Conservation (phyloP, 1,140 invertebrate genomes). For the Rhagoletis zephyria region DNA sequence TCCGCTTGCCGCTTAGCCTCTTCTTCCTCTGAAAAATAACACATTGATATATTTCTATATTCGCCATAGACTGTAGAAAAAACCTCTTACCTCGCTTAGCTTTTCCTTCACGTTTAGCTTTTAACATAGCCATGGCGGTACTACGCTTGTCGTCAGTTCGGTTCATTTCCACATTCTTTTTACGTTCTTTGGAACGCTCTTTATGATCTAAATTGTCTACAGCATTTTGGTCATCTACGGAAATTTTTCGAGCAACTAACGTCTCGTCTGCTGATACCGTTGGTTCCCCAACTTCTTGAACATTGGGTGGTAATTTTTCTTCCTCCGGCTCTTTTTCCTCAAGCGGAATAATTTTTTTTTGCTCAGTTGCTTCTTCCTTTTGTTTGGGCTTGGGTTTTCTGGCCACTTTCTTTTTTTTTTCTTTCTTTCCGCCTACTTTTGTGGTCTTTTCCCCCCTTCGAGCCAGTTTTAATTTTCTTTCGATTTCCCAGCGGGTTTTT, state of each 20-base stretch:
- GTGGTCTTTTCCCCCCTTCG: conserved; percentile 84
- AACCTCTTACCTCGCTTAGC: conserved; percentile 74
- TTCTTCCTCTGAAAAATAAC: conserved; percentile 72
- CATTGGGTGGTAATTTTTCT: not conserved
- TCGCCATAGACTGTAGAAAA: not conserved
- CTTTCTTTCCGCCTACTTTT: conserved; percentile 76
- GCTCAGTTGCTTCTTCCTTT: conserved; percentile 1
- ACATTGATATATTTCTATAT: too few species aligned
- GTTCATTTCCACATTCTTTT: conserved; percentile 91
- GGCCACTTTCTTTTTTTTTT: conserved; percentile 77
- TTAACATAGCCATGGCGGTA: conserved; percentile 91
- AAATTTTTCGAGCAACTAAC: not conserved
- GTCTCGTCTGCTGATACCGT: not conserved
- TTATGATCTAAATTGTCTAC: conserved; percentile 65
- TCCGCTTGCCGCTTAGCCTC: conserved; percentile 74
- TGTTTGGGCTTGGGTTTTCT: conserved; percentile 64
- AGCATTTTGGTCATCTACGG: conserved; percentile 24
- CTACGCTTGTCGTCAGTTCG: conserved; percentile 89
- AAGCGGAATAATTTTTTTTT: not conserved
- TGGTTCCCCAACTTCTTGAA: not conserved
- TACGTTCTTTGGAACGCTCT: conserved; percentile 82
- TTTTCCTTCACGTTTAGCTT: conserved; percentile 87
- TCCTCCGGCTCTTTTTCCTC: conserved; percentile 27
- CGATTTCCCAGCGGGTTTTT: conserved; percentile 95
- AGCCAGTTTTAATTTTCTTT: conserved; percentile 91